Evolutionary conservation across 2,797 vertebrate genomes (phyloP).

Genomic region (Platyrinchus mystaceus): DNA sequence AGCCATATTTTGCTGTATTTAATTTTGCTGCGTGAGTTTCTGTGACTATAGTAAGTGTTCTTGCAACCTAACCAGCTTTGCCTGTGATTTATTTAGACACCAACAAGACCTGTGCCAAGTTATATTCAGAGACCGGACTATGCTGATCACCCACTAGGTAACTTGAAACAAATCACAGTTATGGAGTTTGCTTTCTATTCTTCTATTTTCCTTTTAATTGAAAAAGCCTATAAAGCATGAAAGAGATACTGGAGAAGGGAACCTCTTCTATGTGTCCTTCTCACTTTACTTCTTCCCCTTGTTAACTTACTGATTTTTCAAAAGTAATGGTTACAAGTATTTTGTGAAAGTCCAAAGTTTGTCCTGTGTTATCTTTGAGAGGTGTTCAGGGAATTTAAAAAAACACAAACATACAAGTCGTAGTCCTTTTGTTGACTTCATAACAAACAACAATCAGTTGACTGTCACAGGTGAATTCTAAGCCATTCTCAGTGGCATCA

Average conservation of each 20-base stretch:
- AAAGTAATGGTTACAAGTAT: not conserved
- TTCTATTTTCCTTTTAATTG: not conserved
- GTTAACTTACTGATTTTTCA: not conserved
- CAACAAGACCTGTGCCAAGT: slow-evolving; percentile 89
- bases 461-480: not conserved
- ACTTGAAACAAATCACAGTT: slow-evolving; percentile 41
- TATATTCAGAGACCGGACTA: slow-evolving; percentile 98
- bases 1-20: not conserved
- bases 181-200: not conserved
- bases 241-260: not conserved
- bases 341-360: not conserved
- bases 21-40: not conserved
- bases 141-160: slow-evolving; percentile 97
- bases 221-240: not conserved
- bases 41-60: not conserved
- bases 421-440: not conserved
- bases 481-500: not conserved
- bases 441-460: not conserved
- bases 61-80: slow-evolving; percentile 31
- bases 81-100: slow-evolving; percentile 81
- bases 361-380: not conserved
- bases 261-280: not conserved
- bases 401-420: not conserved
- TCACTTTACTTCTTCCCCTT: not conserved
- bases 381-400: not conserved